A percentile compares a stretch with the other conserved stretches of the same genome.
Conservation (phyloP, 1,140 invertebrate species). For the Aplysia californica region DNA sequence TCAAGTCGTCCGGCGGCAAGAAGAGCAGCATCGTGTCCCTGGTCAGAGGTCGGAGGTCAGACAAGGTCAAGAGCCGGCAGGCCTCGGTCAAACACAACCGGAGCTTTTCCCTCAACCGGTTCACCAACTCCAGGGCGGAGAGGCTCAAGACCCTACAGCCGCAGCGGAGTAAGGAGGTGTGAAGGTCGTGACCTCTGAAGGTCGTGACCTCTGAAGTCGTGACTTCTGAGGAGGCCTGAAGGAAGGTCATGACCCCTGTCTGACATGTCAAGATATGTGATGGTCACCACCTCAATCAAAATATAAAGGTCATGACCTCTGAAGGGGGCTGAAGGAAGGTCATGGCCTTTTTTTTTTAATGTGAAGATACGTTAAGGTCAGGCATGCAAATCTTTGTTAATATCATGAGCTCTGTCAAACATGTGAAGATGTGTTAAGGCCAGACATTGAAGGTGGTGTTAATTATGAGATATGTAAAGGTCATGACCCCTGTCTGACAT, state of each 20-base stretch:
- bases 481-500: neutral
- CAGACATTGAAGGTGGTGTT: no score
- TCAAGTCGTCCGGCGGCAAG: neutral
- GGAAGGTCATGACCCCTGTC: neutral
- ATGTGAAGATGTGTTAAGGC: no score
- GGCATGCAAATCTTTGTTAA: no score
- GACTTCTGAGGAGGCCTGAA: neutral
- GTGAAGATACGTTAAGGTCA: neutral
- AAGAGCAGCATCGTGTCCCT: conserved; percentile 10
- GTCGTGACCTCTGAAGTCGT: neutral
- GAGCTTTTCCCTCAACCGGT: conserved; percentile 6
- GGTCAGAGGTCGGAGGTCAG: conserved; percentile 10
- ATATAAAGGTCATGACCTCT: neutral
- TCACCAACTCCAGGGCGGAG: neutral
- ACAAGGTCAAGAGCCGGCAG: neutral
- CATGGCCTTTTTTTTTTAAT: neutral
- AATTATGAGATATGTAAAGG: no score
- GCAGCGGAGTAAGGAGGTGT: conserved; percentile 15
- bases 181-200: neutral
- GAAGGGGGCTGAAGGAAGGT: neutral
- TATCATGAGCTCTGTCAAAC: no score
- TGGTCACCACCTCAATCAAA: neutral
- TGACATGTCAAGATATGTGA: neutral
- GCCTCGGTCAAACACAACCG: conserved; percentile 6
- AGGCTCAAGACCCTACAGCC: neutral